Base-by-base conservation (phyloP, 1,140 invertebrate genomes). In the Drosophila pachea region DNA sequence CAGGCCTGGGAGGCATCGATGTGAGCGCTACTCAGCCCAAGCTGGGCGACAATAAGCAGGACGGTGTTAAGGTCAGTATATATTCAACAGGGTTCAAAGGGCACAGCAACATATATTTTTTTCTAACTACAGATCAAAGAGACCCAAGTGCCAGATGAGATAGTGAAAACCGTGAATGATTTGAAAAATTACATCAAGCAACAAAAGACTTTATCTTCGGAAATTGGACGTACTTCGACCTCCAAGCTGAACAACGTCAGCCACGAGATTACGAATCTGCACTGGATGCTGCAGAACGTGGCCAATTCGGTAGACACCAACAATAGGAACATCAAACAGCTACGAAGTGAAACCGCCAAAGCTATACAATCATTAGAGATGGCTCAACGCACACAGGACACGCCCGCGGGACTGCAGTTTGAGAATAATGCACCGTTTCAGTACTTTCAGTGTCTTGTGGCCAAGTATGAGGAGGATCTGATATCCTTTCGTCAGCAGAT, bases 151-250 rank as follows among this genome's bases (percentile, higher is more conserved):
- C 95, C 95, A 7, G 94, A 94, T 79, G 94, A 95, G 90, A 92
- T 96, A 40, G 87, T 88, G 4, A 90, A 90, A 16, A 90, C 90
- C 0, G 91, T 93, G 49, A 91, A 92, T 63, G 84, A 90, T 29
- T 92, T 91, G 69, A 97, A 96, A 78, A 93, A 93, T 58, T 94
- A 94, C 90, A 94, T 97, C 0, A 96, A 96, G 90, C 93, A 94
- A 55, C 95, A 97, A 86, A 97, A 97, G 89, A 90, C 91, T 0
- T 90, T 95, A 7, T 94, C 94, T 70, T 96, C 96, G 1, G 95
- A 96, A 74, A 94, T 97, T 54, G 93, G 95, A 58, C 90, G 95
- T 52, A 84, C 88, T 4, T 89, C 89, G 12, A 83, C 81, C 0
- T 83, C 83, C 3, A 89, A 89, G 53, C 62, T 89, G 2, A 76